phyloP scores from a whole-genome alignment of 2,113 vertebrate species.

The Alouatta palliata region DNA sequence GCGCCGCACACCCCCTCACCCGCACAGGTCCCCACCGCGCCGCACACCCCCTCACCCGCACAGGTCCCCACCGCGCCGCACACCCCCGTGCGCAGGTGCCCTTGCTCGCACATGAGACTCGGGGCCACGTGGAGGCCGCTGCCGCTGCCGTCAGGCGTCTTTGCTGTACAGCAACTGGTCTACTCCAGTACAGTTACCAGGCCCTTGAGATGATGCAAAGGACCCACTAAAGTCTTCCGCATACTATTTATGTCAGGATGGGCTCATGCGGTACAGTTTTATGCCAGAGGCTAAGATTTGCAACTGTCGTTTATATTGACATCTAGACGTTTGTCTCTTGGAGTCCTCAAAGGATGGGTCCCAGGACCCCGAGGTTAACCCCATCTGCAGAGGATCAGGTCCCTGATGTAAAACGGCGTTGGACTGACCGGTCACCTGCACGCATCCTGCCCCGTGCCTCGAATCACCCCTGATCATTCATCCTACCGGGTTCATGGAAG shows the following conservation, averaged over 20 bases:
- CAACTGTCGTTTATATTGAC: neutral
- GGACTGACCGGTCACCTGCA: neutral
- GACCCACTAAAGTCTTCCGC: no score
- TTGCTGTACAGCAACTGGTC: neutral
- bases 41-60: no score
- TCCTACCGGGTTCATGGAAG: neutral
- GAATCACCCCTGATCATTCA: neutral
- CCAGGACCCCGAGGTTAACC: neutral
- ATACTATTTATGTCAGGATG: no score
- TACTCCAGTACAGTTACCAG: neutral
- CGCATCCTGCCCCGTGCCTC: neutral
- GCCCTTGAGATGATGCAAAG: neutral
- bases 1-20: no score
- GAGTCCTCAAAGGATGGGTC: neutral
- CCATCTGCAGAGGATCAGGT: neutral
- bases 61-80: no score
- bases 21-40: no score
- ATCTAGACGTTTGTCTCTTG: neutral
- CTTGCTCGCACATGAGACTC: accelerated
- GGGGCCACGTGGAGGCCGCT: accelerated
- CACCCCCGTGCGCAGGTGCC: no score
- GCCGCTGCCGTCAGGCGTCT: neutral
- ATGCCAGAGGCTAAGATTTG: no score
- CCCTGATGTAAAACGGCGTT: accelerated
- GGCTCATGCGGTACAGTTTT: neutral